These are phyloP conservation scores for Aphidius gifuensis DNA, from an alignment of 1,140 invertebrate species.

Conservation along the genomic window DNA sequence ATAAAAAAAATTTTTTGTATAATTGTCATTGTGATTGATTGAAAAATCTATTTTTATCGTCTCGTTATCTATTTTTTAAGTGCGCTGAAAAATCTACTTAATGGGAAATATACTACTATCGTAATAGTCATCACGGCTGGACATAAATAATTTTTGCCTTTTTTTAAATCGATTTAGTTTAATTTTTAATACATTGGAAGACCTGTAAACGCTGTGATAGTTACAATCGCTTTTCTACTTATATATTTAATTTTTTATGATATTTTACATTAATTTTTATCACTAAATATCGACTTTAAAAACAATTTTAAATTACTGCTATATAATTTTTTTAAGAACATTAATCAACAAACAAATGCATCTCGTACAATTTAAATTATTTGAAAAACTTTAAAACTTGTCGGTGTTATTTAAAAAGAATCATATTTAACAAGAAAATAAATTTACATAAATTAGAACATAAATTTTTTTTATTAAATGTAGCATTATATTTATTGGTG, in stretches of 20 bases:
- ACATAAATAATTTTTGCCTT: constrained; percentile 31
- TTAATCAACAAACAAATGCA: too few species aligned
- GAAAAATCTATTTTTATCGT: constrained; percentile 18
- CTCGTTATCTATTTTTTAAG: constrained; percentile 28
- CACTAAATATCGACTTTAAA: too few species aligned
- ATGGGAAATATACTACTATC: constrained; percentile 37
- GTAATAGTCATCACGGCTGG: constrained; percentile 39
- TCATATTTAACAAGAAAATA: too few species aligned
- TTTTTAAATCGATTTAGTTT: constrained; percentile 3
- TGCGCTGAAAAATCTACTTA: constrained; percentile 43
- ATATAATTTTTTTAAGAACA: too few species aligned
- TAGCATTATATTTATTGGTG: too few species aligned
- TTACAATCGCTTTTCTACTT: neutral
- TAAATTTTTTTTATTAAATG: too few species aligned
- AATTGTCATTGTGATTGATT: neutral
- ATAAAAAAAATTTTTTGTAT: neutral
- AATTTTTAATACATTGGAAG: constrained; percentile 31
- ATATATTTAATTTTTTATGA: neutral
- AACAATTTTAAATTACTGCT: too few species aligned
- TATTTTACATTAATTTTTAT: neutral
- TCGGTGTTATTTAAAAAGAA: too few species aligned
- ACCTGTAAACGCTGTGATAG: constrained; percentile 38
- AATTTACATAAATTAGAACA: too few species aligned
- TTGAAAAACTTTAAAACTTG: too few species aligned
- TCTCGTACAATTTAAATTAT: too few species aligned